phyloP scores from a whole-genome alignment of 2,113 vertebrate genomes.

The Spheniscus mendiculus region DNA sequence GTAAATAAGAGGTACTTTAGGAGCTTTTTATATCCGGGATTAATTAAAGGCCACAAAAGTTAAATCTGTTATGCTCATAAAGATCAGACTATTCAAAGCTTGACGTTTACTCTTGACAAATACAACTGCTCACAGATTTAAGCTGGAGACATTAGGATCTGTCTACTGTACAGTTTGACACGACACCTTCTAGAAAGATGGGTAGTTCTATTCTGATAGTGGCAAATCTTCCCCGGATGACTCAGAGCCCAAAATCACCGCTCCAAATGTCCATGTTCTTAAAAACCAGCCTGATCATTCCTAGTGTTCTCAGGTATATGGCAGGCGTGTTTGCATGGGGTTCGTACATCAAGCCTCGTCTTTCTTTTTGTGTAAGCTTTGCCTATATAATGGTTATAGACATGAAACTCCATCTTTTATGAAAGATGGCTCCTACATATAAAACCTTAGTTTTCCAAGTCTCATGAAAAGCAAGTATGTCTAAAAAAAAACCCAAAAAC shows the following conservation, averaged over 20 bases:
- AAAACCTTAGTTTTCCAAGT: neutral
- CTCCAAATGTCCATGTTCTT: neutral
- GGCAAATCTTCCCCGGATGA: neutral
- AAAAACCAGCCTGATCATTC: neutral
- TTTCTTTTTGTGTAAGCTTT: neutral
- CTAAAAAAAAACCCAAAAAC: neutral
- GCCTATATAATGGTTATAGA: neutral
- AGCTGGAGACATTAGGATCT: neutral
- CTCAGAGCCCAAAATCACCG: neutral
- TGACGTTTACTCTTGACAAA: neutral
- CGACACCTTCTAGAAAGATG: fast-evolving
- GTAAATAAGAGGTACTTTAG: neutral
- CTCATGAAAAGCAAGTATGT: neutral
- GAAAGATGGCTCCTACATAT: neutral
- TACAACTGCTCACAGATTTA: neutral
- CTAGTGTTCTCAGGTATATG: neutral
- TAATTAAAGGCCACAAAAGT: neutral
- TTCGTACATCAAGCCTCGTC: neutral
- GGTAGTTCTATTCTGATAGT: neutral
- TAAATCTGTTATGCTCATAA: neutral
- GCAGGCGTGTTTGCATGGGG: neutral
- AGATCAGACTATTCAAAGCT: neutral
- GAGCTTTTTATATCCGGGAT: neutral
- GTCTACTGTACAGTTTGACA: neutral
- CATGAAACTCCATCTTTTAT: neutral